Conservation (phyloP, 1,140 invertebrate species). For the Hycleus cichorii region DNA sequence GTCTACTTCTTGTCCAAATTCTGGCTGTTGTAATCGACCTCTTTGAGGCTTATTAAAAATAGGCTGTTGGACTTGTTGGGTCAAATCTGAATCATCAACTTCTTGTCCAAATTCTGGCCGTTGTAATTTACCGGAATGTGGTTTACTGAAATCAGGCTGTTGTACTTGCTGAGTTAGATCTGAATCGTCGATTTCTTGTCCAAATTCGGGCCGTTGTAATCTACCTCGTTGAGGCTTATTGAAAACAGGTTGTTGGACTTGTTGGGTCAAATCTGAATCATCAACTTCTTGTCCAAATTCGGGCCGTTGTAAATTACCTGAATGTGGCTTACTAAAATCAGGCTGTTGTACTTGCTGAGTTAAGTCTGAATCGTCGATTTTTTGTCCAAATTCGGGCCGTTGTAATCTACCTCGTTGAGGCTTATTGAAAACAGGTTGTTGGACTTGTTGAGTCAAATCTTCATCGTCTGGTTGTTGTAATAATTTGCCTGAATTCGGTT, state of each 20-base stretch:
- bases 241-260: not conserved
- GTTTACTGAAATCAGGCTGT: not conserved
- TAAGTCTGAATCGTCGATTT: not conserved
- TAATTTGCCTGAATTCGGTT: not conserved
- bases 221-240: not conserved
- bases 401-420: not conserved
- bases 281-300: not conserved
- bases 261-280: constrained; percentile 1
- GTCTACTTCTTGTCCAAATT: not conserved
- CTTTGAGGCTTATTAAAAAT: not conserved
- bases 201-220: not conserved
- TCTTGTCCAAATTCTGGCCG: not conserved
- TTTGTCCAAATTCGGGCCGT: not conserved
- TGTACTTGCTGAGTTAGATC: constrained; percentile 2
- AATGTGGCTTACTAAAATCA: not conserved
- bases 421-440: not conserved
- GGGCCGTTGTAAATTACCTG: not conserved
- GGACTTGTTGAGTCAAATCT: not conserved
- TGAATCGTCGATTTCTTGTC: constrained; percentile 7
- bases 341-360: not conserved
- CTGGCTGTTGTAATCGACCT: not conserved
- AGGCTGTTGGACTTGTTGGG: not conserved
- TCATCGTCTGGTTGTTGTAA: not conserved
- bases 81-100: not conserved
- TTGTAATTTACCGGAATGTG: not conserved